A percentile compares a stretch with the other conserved stretches of the same genome.
phyloP scores from a whole-genome alignment of 2,113 vertebrate genomes.

The Pseudonaja textilis region DNA sequence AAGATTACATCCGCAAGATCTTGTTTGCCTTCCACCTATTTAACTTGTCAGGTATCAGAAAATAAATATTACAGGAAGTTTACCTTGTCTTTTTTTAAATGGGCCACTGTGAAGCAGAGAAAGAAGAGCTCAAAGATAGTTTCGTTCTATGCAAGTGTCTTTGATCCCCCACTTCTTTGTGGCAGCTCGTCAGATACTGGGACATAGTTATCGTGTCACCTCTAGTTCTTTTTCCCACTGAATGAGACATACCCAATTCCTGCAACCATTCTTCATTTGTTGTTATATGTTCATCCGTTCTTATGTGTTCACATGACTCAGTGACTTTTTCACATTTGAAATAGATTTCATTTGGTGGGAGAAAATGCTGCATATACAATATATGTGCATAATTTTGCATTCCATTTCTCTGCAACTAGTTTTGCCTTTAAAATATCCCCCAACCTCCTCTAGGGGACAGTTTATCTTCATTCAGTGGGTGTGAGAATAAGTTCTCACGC shows the following conservation, averaged over 20 bases:
- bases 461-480: background rate
- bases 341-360: background rate
- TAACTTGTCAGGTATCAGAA: background rate
- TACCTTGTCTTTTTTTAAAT: background rate
- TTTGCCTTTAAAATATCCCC: background rate
- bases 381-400: background rate
- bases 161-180: background rate
- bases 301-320: background rate
- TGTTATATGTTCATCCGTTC: background rate
- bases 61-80: background rate
- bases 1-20: background rate
- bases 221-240: background rate
- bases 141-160: background rate
- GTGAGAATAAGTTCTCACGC: background rate
- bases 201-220: background rate
- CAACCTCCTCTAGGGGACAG: background rate
- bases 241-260: background rate
- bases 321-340: background rate
- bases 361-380: background rate
- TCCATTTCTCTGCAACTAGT: background rate
- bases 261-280: background rate
- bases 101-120: background rate
- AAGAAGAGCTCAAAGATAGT: background rate
- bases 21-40: background rate
- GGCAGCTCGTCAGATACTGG: background rate